Evolutionary conservation across 2,797 vertebrate species (phyloP).

Genomic region (Lepilemur ruficaudatus): DNA sequence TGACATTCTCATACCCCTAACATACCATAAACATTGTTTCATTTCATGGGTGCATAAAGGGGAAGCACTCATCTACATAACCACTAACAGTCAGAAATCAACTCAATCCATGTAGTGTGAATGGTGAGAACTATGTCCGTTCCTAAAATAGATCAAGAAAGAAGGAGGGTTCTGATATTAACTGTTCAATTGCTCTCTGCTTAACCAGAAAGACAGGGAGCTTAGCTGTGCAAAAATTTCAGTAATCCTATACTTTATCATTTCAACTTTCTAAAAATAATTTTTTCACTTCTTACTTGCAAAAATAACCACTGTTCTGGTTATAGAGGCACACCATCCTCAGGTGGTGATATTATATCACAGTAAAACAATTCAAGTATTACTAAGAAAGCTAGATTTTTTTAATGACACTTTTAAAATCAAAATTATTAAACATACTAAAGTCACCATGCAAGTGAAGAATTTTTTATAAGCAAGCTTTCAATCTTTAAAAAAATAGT

Average conservation of each 20-base stretch:
- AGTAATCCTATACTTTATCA: not conserved
- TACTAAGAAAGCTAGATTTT: not conserved
- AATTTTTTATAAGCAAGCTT: not conserved
- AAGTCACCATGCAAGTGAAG: not conserved
- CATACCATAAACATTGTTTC: not conserved
- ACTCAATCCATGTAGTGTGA: not conserved
- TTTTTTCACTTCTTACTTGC: not conserved
- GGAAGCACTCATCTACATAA: not conserved
- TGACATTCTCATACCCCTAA: not conserved
- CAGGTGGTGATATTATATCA: not conserved
- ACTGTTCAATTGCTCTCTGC: not conserved
- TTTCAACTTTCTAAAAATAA: not conserved
- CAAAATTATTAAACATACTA: not conserved
- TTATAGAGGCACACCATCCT: not conserved
- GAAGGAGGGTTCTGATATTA: not conserved
- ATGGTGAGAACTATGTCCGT: not conserved
- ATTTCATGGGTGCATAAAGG: not conserved
- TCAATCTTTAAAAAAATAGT: not conserved
- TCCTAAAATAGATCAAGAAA: not conserved
- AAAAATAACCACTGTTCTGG: not conserved
- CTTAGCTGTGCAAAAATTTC: not conserved
- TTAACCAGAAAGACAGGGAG: not conserved
- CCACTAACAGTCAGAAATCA: not conserved
- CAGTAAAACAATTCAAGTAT: not conserved
- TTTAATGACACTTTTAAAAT: conserved; percentile 9